Percentiles rank a stretch among this genome's conserved stretches.
Evolutionary conservation across 1,140 invertebrate genomes (phyloP).

Genomic region (Leptopilina clavipes): DNA sequence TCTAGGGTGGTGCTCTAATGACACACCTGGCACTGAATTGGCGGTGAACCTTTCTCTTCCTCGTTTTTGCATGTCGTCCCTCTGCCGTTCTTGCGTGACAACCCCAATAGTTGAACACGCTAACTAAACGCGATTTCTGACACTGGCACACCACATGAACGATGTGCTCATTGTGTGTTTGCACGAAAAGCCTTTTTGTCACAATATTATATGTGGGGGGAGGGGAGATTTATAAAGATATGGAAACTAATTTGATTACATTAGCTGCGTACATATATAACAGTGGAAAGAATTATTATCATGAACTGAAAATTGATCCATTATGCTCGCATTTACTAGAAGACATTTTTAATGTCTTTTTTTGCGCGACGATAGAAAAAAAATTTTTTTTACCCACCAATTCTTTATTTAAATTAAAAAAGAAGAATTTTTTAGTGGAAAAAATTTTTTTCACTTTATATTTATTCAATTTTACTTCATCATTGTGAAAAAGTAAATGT

Average conservation of each 20-base stretch:
- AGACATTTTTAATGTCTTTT: too few species aligned
- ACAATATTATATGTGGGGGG: slow-evolving; percentile 5
- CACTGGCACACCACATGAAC: slow-evolving; percentile 33
- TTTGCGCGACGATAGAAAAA: too few species aligned
- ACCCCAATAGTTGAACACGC: neutral
- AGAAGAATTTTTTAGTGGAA: too few species aligned
- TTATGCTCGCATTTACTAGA: neutral
- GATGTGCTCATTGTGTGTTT: neutral
- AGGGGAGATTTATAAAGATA: slow-evolving; percentile 9
- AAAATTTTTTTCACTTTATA: too few species aligned
- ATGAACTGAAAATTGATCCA: neutral
- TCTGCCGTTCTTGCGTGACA: slow-evolving; percentile 18
- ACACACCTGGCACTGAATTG: slow-evolving; percentile 19
- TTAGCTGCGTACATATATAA: neutral
- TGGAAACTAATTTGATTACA: slow-evolving; percentile 13
- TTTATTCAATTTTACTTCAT: too few species aligned
- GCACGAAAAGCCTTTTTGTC: slow-evolving; percentile 25
- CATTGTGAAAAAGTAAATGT: too few species aligned
- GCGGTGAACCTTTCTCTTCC: neutral
- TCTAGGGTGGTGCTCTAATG: neutral
- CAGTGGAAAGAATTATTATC: neutral
- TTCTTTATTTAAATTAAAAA: too few species aligned
- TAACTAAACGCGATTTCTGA: slow-evolving; percentile 29
- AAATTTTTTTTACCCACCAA: too few species aligned
- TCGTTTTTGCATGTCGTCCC: slow-evolving; percentile 24